Evolutionary conservation across 2,113 vertebrate species (phyloP).

Genomic region (Dasyornis broadbenti): DNA sequence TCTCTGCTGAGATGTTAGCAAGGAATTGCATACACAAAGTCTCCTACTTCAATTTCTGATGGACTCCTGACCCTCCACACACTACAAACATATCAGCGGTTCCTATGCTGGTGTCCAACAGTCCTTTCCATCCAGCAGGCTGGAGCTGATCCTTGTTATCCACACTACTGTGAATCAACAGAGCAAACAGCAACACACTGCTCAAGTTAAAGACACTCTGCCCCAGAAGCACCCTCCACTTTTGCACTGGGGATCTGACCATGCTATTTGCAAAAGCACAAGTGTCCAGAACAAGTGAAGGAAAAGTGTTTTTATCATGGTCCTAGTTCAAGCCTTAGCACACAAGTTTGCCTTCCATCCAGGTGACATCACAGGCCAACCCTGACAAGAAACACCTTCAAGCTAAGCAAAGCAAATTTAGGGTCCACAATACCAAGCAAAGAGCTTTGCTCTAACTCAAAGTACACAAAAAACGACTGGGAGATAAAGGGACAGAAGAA

Average conservation of each 20-base stretch:
- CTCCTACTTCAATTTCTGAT: background rate
- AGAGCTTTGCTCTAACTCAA: background rate
- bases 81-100: background rate
- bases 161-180: fast-evolving
- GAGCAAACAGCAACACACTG: fast-evolving
- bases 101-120: background rate
- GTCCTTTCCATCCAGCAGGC: background rate
- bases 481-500: background rate
- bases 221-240: fast-evolving
- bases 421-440: background rate
- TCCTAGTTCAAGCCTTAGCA: background rate
- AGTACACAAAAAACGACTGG: background rate
- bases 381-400: background rate
- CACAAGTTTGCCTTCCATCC: no score
- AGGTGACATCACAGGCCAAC: no score
- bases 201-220: background rate
- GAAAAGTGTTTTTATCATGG: fast-evolving
- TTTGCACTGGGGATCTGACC: fast-evolving
- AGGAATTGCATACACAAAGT: background rate
- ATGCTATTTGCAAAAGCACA: background rate
- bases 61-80: background rate
- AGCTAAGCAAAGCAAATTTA: background rate
- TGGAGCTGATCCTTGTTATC: background rate
- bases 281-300: no score
- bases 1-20: background rate